phyloP scores from a whole-genome alignment of 2,888 invertebrate species.

The Abrostola tripartita region DNA sequence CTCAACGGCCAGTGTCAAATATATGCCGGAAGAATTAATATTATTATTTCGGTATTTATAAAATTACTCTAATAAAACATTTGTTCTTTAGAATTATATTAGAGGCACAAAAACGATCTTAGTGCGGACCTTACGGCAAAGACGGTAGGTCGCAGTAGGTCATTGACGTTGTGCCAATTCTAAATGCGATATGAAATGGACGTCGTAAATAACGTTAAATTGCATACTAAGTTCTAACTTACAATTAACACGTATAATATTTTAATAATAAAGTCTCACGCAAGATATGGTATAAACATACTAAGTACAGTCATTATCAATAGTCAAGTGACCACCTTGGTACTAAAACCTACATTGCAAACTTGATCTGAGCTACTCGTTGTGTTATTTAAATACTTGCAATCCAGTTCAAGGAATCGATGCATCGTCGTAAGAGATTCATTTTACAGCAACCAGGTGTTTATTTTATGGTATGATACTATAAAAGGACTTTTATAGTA shows the following conservation, averaged over 20 bases:
- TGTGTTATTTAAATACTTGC: slow-evolving; percentile 70
- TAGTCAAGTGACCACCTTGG: slow-evolving; percentile 60
- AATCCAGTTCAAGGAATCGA: slow-evolving; percentile 76
- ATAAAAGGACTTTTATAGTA: slow-evolving; percentile 27
- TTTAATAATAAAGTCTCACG: slow-evolving; percentile 32
- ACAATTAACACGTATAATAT: slow-evolving; percentile 22
- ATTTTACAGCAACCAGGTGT: slow-evolving; percentile 31
- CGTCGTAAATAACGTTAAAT: slow-evolving; percentile 18
- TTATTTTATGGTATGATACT: slow-evolving; percentile 22
- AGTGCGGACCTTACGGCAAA: too few species aligned
- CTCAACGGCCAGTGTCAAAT: not conserved
- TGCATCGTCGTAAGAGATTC: slow-evolving; percentile 37
- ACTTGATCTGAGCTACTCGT: slow-evolving; percentile 59
- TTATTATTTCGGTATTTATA: not conserved
- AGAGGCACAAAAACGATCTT: too few species aligned
- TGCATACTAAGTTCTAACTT: slow-evolving; percentile 23
- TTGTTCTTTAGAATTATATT: too few species aligned
- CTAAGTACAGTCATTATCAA: slow-evolving; percentile 45
- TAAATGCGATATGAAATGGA: slow-evolving; percentile 25
- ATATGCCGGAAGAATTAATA: too few species aligned
- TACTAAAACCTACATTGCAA: slow-evolving; percentile 70
- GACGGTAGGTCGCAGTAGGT: slow-evolving; percentile 40
- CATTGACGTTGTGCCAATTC: slow-evolving; percentile 40
- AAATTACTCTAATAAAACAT: too few species aligned
- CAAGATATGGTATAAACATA: slow-evolving; percentile 35